phyloP scores from a whole-genome alignment of 2,797 vertebrate species.

The Eptatretus atami region DNA sequence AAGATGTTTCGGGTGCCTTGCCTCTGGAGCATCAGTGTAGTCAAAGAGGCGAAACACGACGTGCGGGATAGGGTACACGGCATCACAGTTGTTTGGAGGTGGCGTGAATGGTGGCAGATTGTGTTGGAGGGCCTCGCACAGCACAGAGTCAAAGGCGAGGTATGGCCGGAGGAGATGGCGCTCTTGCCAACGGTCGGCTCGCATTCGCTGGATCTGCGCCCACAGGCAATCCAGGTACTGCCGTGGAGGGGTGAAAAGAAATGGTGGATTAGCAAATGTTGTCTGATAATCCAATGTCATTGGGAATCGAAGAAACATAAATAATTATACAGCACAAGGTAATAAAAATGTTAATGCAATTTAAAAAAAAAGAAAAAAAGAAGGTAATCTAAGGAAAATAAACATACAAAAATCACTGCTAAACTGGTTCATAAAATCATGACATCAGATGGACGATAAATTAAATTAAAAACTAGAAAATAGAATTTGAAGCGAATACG shows the following conservation, averaged over 20 bases:
- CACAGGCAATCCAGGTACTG: conserved; percentile 95
- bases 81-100: conserved; percentile 54
- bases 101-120: conserved; percentile 86
- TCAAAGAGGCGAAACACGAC: conserved; percentile 93
- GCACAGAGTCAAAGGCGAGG: conserved; percentile 80
- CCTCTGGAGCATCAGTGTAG: conserved; percentile 93
- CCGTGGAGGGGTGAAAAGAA: not conserved
- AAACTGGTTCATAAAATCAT: not conserved
- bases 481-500: no score
- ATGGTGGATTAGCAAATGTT: not conserved
- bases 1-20: conserved; percentile 11
- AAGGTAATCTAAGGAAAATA: not conserved
- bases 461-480: no score
- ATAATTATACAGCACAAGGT: not conserved
- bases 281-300: no score
- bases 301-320: conserved; percentile 7
- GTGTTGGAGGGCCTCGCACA: conserved; percentile 85
- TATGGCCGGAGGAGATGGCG: conserved; percentile 78
- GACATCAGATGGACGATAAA: no score
- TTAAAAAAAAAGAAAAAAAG: not conserved
- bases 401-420: not conserved
- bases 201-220: conserved; percentile 87
- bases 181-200: conserved; percentile 90
- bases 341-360: conserved; percentile 2
- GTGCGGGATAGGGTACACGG: conserved; percentile 49